A percentile compares a stretch with the other conserved stretches of the same genome.
phyloP scores from a whole-genome alignment of 35 echinoderm and acorn worm genomes.

The Apostichopus californicus region DNA sequence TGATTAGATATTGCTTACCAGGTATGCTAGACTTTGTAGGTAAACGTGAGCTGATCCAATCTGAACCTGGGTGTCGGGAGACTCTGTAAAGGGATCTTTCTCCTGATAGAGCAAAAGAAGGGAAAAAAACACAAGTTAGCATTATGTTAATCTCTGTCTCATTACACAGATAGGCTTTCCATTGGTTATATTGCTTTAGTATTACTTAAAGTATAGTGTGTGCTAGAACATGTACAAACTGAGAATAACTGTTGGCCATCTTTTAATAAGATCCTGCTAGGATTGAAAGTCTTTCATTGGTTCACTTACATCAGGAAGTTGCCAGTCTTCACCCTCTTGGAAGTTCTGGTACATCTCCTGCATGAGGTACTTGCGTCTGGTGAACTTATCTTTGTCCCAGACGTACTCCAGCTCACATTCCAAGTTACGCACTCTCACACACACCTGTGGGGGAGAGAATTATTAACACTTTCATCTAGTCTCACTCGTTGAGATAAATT shows the following conservation, averaged over 20 bases:
- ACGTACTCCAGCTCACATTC: conserved; percentile 84
- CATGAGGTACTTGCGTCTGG: conserved; percentile 94
- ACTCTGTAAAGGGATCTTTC: conserved; percentile 96
- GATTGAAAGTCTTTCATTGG: background rate
- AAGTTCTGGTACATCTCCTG: conserved; percentile 99
- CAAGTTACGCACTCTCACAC: conserved; percentile 83
- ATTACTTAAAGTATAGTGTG: too few species aligned
- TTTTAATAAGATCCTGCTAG: background rate
- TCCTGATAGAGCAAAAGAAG: conserved; percentile 56
- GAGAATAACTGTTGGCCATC: too few species aligned
- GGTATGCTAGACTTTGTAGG: conserved; percentile 90
- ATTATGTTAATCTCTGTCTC: background rate
- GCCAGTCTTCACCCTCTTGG: conserved; percentile 88
- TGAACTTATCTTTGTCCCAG: conserved; percentile 89
- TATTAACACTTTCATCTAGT: background rate
- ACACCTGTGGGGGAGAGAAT: conserved; percentile 61
- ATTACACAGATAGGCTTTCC: background rate
- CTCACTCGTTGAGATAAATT: background rate
- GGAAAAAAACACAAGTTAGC: background rate
- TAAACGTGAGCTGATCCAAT: conserved; percentile 85
- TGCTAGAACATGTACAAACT: too few species aligned
- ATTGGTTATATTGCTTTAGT: background rate
- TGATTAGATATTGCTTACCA: conserved; percentile 63
- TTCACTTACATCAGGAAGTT: conserved; percentile 90
- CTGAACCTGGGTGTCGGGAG: conserved; percentile 69